phyloP scores from a whole-genome alignment of 2,113 vertebrate species.

The Anser cygnoides region DNA sequence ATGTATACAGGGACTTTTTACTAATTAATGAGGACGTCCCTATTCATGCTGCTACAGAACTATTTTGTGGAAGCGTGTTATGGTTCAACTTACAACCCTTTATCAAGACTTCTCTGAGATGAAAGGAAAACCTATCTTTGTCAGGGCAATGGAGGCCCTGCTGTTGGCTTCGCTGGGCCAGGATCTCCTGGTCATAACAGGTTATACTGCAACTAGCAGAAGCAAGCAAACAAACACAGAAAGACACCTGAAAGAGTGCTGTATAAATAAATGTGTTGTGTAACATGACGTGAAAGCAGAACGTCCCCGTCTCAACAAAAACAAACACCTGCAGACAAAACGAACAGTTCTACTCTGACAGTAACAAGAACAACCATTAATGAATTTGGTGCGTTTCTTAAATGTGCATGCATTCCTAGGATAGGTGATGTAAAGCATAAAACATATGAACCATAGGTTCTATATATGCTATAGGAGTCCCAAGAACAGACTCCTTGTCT shows the following conservation, averaged over 20 bases:
- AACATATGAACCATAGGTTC: not conserved
- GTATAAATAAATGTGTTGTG: not conserved
- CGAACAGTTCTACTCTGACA: not conserved
- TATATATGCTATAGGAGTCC: not conserved
- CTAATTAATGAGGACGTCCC: not conserved
- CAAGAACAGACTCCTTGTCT: not conserved
- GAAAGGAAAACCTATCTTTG: not conserved
- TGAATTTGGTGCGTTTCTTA: rapidly evolving
- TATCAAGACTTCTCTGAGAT: not conserved
- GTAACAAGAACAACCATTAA: not conserved
- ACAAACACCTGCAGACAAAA: not conserved
- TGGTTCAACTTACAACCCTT: not conserved
- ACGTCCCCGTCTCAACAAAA: not conserved
- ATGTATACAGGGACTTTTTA: not conserved
- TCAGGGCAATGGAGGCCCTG: rapidly evolving
- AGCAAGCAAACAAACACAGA: not conserved
- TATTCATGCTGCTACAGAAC: not conserved
- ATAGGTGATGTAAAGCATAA: not conserved
- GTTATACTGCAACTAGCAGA: not conserved
- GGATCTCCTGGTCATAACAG: not conserved
- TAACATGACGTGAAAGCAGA: not conserved
- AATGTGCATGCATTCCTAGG: not conserved
- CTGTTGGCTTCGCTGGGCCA: not conserved
- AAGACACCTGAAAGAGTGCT: not conserved
- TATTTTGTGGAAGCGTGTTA: not conserved